A percentile compares a stretch with the other conserved stretches of the same genome.
Evolutionary conservation across 2,888 invertebrate species (phyloP).

Genomic region (Eilema griseolum): DNA sequence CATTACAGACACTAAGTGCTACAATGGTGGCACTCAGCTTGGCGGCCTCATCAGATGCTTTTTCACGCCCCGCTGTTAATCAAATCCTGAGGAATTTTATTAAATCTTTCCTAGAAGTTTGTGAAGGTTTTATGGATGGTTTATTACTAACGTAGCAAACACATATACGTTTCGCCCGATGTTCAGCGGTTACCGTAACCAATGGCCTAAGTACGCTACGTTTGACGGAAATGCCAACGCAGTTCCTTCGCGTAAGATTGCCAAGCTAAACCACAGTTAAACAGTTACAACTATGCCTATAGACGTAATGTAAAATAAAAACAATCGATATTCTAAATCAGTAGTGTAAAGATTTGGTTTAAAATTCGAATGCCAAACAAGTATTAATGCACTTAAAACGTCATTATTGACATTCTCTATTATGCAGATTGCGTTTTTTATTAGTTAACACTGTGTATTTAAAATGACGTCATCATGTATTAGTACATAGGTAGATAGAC

Average conservation of each 20-base stretch:
- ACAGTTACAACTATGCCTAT: neutral
- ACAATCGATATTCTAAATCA: no score
- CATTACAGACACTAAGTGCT: no score
- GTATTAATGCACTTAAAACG: neutral
- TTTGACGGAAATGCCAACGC: neutral
- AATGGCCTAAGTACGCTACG: neutral
- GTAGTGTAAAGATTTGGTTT: neutral
- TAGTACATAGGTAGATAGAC: constrained; percentile 23
- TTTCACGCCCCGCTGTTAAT: no score
- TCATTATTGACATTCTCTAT: neutral
- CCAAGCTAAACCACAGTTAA: neutral
- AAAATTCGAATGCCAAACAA: neutral
- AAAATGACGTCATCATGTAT: constrained; percentile 21
- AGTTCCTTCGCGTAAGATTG: neutral
- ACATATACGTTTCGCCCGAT: neutral
- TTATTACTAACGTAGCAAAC: neutral
- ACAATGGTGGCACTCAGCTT: no score
- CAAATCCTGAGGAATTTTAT: no score
- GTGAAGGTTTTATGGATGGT: neutral
- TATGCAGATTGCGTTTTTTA: neutral
- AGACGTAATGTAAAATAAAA: neutral
- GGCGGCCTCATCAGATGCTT: no score
- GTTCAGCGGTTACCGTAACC: neutral
- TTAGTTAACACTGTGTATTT: constrained; percentile 1
- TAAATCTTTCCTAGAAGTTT: neutral